Conservation (phyloP, 2,888 invertebrate species). For the Odontothrips loti region DNA sequence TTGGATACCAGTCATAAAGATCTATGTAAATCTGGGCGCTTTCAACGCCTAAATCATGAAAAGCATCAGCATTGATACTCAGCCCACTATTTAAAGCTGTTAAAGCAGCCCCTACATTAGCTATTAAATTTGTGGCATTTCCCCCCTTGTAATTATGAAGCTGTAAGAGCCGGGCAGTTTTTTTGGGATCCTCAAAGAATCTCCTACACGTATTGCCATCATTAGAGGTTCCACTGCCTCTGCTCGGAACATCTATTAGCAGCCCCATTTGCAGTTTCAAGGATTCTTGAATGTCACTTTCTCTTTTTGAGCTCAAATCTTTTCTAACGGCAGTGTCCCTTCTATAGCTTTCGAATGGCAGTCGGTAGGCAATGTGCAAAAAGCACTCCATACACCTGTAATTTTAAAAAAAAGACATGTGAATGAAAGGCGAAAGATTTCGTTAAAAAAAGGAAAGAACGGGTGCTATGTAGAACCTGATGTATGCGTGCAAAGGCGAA, state of each 20-base stretch:
- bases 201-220: conserved; percentile 35
- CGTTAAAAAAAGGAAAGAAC: not conserved
- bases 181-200: conserved; percentile 34
- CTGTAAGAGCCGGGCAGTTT: conserved; percentile 35
- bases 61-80: conserved; percentile 36
- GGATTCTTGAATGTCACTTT: conserved; percentile 29
- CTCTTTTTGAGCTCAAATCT: not conserved
- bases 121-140: conserved; percentile 35
- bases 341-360: conserved; percentile 32
- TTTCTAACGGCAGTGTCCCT: conserved; percentile 27
- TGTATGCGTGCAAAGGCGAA: conserved; percentile 34
- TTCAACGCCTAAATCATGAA: conserved; percentile 34
- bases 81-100: conserved; percentile 35
- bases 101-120: conserved; percentile 35
- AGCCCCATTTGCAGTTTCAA: conserved; percentile 33
- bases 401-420: not conserved
- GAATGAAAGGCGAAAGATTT: not conserved
- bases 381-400: conserved; percentile 31
- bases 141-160: conserved; percentile 27
- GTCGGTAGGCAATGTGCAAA: conserved; percentile 34
- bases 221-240: conserved; percentile 33
- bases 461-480: conserved; percentile 31
- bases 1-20: conserved; percentile 39
- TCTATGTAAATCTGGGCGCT: conserved; percentile 34
- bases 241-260: conserved; percentile 33